Evolutionary conservation across 2,113 vertebrate genomes (phyloP), one percentile per base, ranked within the genome.

Genomic region (Osmerus eperlanus): DNA sequence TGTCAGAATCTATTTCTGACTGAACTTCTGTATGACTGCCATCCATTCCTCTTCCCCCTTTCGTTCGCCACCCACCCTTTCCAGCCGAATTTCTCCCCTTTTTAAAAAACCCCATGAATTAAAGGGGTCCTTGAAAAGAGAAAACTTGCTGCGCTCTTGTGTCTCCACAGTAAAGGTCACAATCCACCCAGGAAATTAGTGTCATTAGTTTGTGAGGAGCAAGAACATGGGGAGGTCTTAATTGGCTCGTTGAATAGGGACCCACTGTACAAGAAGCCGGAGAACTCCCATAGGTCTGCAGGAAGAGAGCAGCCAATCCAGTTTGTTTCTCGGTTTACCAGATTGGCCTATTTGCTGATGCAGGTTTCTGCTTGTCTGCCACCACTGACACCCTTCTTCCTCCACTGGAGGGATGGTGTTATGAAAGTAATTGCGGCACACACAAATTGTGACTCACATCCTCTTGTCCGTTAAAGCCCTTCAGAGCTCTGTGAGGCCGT

Each of bases 121-220:
- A 68, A 72, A 32, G 66, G 71, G 41, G 41, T 47, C 53, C 56
- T 65, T 70, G 65, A 65, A 68, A 28, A 28, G 25, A 66, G 67
- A 61, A 25, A 75, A 70, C 41, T 70, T 28, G 3, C 68, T 56
- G 68, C 54, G 65, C 72, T 66, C 65, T 77, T 68, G 28, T 54
- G 19, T 59, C 51, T 53, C 64, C 36, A 19, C 4, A 65, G 62
- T 25, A 78, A 79, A 86, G 79, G 81, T 83, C 74, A 77, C 61
- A 77, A 47, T 77, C 77, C 73, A 71, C 81, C 62, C 58, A 55
- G 67, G 67, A 81, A 77, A 77, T 56, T 52, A 76, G 77, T 66
- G 59, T 73, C 70, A 80, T 78, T 75, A 71, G 64, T 76, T 75
- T 70, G 70, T 75, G 71, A 64, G 66, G 69, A 28, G n/a, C 54